These are phyloP conservation scores for Lagria hirta DNA, from an alignment of 2,888 invertebrate genomes.

Conservation along the genomic window DNA sequence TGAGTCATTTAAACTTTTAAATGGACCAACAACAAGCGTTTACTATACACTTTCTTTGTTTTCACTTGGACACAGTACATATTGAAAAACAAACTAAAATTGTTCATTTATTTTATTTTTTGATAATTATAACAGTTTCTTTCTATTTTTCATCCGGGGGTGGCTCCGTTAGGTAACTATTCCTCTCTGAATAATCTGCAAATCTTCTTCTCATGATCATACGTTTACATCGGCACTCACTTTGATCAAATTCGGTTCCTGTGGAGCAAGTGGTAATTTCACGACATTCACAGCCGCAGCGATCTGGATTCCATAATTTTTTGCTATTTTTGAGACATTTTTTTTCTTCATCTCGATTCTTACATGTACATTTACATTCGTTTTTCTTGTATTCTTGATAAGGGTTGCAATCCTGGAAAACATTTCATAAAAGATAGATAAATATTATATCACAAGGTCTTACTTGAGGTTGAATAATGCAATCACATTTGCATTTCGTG, in stretches of 20 bases:
- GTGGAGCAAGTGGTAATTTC: slow-evolving; percentile 61
- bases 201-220: slow-evolving; percentile 36
- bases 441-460: slow-evolving; percentile 4
- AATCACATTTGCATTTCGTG: slow-evolving; percentile 62
- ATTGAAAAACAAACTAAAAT: no score
- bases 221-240: slow-evolving; percentile 58
- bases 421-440: slow-evolving; percentile 5
- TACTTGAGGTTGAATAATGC: slow-evolving; percentile 60
- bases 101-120: neutral
- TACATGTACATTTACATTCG: slow-evolving; percentile 64
- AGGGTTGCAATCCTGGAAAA: slow-evolving; percentile 59
- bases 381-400: slow-evolving; percentile 60
- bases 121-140: neutral
- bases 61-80: no score
- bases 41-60: no score
- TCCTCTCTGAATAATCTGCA: slow-evolving; percentile 11
- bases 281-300: slow-evolving; percentile 64
- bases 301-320: slow-evolving; percentile 64
- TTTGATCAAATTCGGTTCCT: slow-evolving; percentile 62
- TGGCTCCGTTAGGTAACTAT: slow-evolving; percentile 4
- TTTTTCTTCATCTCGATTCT: slow-evolving; percentile 61
- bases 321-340: slow-evolving; percentile 59
- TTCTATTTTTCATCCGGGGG: slow-evolving; percentile 8
- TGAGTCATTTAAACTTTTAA: slow-evolving; percentile 26
- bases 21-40: slow-evolving; percentile 10